Conservation (phyloP, 2,888 invertebrate genomes). For the Hyposoter didymator region DNA sequence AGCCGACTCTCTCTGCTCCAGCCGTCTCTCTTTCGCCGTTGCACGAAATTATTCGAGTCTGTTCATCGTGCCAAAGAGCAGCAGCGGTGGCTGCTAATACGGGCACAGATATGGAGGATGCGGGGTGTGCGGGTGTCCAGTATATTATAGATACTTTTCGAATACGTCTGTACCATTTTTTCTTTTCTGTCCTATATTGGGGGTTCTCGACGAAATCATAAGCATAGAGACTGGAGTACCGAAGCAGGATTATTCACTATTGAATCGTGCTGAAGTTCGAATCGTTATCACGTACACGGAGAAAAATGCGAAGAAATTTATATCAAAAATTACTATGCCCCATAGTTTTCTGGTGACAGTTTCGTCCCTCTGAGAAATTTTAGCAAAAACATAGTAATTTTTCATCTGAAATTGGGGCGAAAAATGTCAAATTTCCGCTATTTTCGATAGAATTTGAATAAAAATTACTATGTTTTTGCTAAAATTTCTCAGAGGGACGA, state of each 20-base stretch:
- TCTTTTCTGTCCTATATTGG: not conserved
- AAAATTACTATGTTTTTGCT: too few species aligned
- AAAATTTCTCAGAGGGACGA: too few species aligned
- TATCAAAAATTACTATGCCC: too few species aligned
- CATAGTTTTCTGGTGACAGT: too few species aligned
- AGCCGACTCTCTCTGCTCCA: not conserved
- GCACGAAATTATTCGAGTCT: conserved; percentile 60
- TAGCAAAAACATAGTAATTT: too few species aligned
- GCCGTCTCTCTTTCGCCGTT: not conserved
- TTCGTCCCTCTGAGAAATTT: too few species aligned
- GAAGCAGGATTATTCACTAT: not conserved
- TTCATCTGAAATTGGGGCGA: too few species aligned
- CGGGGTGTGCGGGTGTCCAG: not conserved
- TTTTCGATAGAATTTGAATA: too few species aligned
- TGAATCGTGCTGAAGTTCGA: not conserved
- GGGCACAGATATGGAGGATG: conserved; percentile 28
- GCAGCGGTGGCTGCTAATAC: conserved; percentile 37
- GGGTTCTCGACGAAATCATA: not conserved
- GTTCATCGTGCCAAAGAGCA: conserved; percentile 44
- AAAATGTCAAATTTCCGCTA: too few species aligned
- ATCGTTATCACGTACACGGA: too few species aligned
- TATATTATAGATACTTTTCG: not conserved
- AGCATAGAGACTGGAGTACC: not conserved
- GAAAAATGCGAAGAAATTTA: too few species aligned
- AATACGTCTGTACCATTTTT: not conserved